phyloP scores from a whole-genome alignment of 2,797 vertebrate species.

The Poeciliopsis infans region DNA sequence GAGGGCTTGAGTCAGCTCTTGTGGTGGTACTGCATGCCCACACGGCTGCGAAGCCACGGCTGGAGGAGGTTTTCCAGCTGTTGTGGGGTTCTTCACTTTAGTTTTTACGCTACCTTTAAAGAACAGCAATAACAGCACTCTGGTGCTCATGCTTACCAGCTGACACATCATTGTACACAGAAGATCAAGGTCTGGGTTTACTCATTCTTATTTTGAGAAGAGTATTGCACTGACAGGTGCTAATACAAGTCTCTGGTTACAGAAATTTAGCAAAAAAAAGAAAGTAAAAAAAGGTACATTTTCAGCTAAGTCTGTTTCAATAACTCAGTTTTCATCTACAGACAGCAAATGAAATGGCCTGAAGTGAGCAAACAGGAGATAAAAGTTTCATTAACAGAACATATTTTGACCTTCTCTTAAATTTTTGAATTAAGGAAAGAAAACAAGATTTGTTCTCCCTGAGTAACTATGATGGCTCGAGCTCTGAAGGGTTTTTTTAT shows the following conservation, averaged over 20 bases:
- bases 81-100: constrained; percentile 22
- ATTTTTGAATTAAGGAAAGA: background rate
- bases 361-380: background rate
- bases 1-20: background rate
- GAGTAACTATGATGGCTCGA: no score
- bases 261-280: background rate
- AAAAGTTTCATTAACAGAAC: background rate
- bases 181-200: background rate
- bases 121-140: background rate
- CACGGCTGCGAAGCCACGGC: constrained; percentile 29
- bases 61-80: constrained; percentile 30
- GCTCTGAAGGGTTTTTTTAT: no score
- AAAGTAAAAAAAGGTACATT: no score
- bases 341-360: background rate
- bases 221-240: background rate
- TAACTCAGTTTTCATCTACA: background rate
- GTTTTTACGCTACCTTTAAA: constrained; percentile 22
- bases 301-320: background rate
- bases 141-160: background rate
- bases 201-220: background rate
- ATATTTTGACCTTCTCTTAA: background rate
- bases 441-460: background rate
- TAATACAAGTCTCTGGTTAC: background rate
- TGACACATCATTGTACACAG: background rate
- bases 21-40: background rate